Percentiles rank a stretch among this genome's conserved stretches.
These are phyloP conservation scores for Leptestheria dahalacensis DNA, from an alignment of 1,140 invertebrate genomes.

Conservation along the genomic window DNA sequence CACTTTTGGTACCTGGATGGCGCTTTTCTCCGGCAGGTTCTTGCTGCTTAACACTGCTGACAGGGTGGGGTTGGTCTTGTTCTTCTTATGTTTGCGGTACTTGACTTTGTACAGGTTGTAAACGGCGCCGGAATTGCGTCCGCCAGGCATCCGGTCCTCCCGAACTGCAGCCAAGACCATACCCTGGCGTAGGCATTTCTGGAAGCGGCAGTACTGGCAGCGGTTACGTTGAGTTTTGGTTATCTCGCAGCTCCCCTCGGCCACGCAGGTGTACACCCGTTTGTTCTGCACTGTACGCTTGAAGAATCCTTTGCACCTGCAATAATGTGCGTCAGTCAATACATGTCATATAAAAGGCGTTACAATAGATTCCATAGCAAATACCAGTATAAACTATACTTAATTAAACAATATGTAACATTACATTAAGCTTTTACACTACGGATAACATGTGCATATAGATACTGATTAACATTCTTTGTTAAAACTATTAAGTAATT, in stretches of 20 bases:
- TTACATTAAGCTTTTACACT: too few relatives aligned
- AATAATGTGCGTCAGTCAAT: too few relatives aligned
- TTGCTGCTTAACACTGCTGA: constrained; percentile 12
- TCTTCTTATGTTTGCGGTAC: constrained; percentile 93
- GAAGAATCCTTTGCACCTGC: constrained; percentile 91
- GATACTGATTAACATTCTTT: too few relatives aligned
- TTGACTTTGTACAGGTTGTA: constrained; percentile 99
- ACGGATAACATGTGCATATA: too few relatives aligned
- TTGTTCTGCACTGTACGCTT: constrained; percentile 94
- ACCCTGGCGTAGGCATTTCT: constrained; percentile 95
- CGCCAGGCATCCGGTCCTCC: constrained; percentile 96
- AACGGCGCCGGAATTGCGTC: constrained; percentile 92
- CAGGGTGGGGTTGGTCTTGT: constrained; percentile 18
- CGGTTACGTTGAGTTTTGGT: constrained; percentile 92
- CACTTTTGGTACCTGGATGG: not conserved
- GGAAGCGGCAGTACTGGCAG: constrained; percentile 97
- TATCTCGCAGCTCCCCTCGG: constrained; percentile 89
- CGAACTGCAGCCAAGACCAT: constrained; percentile 98
- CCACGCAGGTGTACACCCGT: constrained; percentile 87
- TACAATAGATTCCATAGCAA: too few relatives aligned
- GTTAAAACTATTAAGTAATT: too few relatives aligned
- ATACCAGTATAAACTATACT: too few relatives aligned
- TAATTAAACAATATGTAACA: too few relatives aligned
- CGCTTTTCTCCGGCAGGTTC: not conserved
- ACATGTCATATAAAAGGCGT: too few relatives aligned